phyloP scores from a whole-genome alignment of 1,140 invertebrate genomes.

The Musca domestica region DNA sequence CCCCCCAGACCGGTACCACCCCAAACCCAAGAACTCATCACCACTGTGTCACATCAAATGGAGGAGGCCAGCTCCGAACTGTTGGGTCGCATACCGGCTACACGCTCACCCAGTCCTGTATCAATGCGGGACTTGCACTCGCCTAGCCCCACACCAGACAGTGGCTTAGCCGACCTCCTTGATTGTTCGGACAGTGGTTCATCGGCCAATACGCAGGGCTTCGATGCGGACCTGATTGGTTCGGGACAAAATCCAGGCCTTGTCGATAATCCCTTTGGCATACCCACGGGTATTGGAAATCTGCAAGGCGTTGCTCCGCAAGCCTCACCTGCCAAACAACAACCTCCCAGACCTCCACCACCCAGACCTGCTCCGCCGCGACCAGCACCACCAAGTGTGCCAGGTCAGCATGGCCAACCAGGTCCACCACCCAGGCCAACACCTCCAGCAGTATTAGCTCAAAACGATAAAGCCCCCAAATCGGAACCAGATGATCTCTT shows the following conservation, averaged over 20 bases:
- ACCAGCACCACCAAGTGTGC: constrained; percentile 51
- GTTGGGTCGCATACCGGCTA: constrained; percentile 76
- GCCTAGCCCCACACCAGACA: constrained; percentile 78
- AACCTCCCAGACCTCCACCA: constrained; percentile 48
- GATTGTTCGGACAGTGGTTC: constrained; percentile 56
- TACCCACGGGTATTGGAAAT: constrained; percentile 43
- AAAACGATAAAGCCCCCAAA: constrained; percentile 25
- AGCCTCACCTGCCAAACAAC: constrained; percentile 37
- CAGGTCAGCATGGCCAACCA: constrained; percentile 37
- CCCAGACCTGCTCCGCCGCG: constrained; percentile 54
- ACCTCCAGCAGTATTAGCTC: constrained; percentile 37
- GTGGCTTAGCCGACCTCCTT: constrained; percentile 62
- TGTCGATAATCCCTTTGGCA: constrained; percentile 47
- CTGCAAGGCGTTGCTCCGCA: constrained; percentile 39
- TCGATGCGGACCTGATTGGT: constrained; percentile 39
- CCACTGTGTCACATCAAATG: constrained; percentile 83
- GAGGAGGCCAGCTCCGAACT: constrained; percentile 82
- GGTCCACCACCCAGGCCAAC: constrained; percentile 40
- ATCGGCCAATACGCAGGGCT: constrained; percentile 37
- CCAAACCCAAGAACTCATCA: constrained; percentile 77
- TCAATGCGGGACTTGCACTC: constrained; percentile 75
- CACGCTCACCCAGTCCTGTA: constrained; percentile 77
- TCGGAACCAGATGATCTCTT: constrained; percentile 48
- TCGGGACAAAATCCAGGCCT: constrained; percentile 24
- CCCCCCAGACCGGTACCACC: constrained; percentile 62